Evolutionary conservation across 2,113 vertebrate species (phyloP).

Genomic region (Polypterus bichir): DNA sequence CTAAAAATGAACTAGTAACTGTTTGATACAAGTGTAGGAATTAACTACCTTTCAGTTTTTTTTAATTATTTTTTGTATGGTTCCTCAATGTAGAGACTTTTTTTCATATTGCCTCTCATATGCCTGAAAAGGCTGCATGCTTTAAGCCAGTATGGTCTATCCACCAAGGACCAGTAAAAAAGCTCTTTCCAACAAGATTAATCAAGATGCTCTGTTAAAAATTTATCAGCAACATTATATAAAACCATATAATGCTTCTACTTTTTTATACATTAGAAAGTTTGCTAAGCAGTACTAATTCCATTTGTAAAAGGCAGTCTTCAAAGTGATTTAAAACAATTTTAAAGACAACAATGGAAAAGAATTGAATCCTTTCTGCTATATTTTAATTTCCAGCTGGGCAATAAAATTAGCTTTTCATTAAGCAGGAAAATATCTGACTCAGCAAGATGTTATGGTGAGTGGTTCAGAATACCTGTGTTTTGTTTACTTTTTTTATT

Average conservation of each 20-base stretch:
- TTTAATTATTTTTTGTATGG: no score
- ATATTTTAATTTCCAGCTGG: not conserved
- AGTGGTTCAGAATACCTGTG: not conserved
- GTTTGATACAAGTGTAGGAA: no score
- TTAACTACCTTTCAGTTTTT: no score
- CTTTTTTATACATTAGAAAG: conserved; percentile 44
- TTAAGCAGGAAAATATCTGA: not conserved
- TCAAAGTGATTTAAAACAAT: conserved; percentile 9
- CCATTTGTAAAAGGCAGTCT: conserved; percentile 25
- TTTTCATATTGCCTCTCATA: no score
- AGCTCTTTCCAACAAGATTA: conserved; percentile 31
- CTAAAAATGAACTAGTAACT: no score
- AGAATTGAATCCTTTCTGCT: not conserved
- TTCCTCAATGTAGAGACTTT: no score
- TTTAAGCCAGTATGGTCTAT: conserved; percentile 17
- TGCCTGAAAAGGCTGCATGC: conserved; percentile 11
- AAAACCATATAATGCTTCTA: conserved; percentile 48
- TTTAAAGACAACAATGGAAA: conserved; percentile 15
- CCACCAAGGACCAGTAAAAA: conserved; percentile 30
- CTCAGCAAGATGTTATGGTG: not conserved
- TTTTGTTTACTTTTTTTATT: not conserved
- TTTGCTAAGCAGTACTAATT: conserved; percentile 34
- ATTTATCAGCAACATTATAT: conserved; percentile 40
- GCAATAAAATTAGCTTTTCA: not conserved
- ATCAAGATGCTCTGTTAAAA: conserved; percentile 43